Base-by-base conservation (phyloP, 2,113 vertebrate genomes). In the Calidris pygmaea region DNA sequence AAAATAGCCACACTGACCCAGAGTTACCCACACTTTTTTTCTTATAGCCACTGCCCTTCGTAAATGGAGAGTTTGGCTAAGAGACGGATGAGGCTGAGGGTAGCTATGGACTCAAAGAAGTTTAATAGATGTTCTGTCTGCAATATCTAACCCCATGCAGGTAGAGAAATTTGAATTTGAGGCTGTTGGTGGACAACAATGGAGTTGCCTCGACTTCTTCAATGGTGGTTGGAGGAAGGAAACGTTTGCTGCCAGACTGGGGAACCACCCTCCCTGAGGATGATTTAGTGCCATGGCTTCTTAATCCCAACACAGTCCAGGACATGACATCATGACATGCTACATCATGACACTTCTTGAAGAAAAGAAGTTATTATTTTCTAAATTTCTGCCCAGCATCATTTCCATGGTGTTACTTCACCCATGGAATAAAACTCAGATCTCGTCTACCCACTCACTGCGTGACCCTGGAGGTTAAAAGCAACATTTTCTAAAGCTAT, bases 141-240 rank as follows among this genome's bases (percentile, higher is more conserved):
- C 65, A 41, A 18, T 27, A 16, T 41, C 12, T 55, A 37, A 29
- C 16, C n/a, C 45, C 15, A 0, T 4, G 5, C 34, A 35, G 17
- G n/a, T 10, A 24, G 37, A 50, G n/a, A 41, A 75, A 67, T n/a
- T 19, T 20, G 53, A 24, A 29, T 80, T 73, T 37, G 65, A 41
- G 29, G 65, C 56, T 71, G 14, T 8, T 23, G 39, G 17, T 37
- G 56, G 37, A 39, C 56, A 2, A 6, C 30, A 48, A 30, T 87
- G 37, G 47, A 63, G 22, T 8, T 85, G 48, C 7, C 30, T 41
- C 67, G 52, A 58, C 20, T 62, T 74, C 37, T 81, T 55, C 39
- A 26, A 0, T 0, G 0, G 29, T 26, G 18, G 23, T 6, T 41
- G 84, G 68, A 78, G 50, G 89, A 73, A 4, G 23, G 41, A 77